Evolutionary conservation across 2,888 invertebrate genomes (phyloP).

Genomic region (Glyphotaelius pellucidus): DNA sequence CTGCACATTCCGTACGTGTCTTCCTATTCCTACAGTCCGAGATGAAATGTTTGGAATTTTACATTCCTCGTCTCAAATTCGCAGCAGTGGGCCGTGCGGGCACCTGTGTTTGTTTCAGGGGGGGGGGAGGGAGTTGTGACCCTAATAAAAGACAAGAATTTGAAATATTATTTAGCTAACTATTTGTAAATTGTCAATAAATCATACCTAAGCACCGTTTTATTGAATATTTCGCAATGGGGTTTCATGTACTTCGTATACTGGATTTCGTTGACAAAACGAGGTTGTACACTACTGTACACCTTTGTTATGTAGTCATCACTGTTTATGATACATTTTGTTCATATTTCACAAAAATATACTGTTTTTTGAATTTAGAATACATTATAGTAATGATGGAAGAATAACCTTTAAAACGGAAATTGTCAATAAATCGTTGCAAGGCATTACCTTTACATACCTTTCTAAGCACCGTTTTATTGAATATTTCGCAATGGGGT

Average conservation of each 20-base stretch:
- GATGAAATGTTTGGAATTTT: slow-evolving; percentile 52
- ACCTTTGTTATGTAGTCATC: too few relatives aligned
- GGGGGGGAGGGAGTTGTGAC: not conserved
- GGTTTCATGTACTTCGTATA: too few relatives aligned
- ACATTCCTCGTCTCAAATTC: slow-evolving; percentile 43
- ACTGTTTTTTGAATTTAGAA: too few relatives aligned
- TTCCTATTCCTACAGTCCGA: slow-evolving; percentile 41
- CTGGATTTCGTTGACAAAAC: too few relatives aligned
- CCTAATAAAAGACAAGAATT: not conserved
- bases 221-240: not conserved
- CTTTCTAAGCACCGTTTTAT: not conserved
- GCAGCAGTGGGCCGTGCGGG: not conserved
- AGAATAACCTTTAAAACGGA: too few relatives aligned
- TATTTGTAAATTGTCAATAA: not conserved
- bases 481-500: too few relatives aligned
- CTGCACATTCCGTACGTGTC: slow-evolving; percentile 41
- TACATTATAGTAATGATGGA: too few relatives aligned
- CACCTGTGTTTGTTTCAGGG: slow-evolving; percentile 35
- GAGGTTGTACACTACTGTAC: too few relatives aligned
- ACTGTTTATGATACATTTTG: too few relatives aligned
- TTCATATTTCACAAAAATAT: too few relatives aligned
- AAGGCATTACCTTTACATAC: not conserved
- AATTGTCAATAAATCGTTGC: not conserved
- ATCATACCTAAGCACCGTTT: not conserved
- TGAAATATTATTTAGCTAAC: not conserved